Percentiles rank a stretch among this genome's conserved stretches.
Evolutionary conservation across 2,113 vertebrate genomes (phyloP).

Genomic region (Myrmecophaga tridactyla): DNA sequence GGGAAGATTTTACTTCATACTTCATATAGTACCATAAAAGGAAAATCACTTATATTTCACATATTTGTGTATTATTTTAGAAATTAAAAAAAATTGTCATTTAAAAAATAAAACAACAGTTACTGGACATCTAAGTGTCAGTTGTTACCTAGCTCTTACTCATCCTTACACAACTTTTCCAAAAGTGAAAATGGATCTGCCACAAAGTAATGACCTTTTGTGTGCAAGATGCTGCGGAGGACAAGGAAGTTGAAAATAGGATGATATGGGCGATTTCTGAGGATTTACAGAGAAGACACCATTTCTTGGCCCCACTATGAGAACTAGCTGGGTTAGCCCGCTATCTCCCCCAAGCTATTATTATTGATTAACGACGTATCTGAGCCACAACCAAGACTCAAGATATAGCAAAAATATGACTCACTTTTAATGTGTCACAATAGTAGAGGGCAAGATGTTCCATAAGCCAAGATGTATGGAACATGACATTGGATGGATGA

Average conservation of each 20-base stretch:
- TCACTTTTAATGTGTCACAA: not conserved
- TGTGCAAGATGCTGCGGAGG: no score
- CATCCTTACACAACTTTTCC: not conserved
- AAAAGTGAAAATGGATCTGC: not conserved
- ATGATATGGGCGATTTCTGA: not conserved
- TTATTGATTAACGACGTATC: not conserved
- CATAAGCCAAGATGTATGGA: no score
- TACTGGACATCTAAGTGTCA: not conserved
- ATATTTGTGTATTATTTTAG: not conserved
- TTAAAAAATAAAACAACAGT: not conserved
- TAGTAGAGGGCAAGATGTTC: not conserved
- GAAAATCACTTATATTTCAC: not conserved
- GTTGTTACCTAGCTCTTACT: no score
- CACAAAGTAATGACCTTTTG: rapidly evolving
- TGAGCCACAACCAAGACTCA: not conserved
- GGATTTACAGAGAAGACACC: not conserved
- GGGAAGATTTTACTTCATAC: not conserved
- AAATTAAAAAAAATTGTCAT: not conserved
- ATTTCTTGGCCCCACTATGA: not conserved
- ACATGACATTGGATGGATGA: not conserved
- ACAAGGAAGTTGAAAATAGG: not conserved
- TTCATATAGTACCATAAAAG: not conserved
- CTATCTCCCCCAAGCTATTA: not conserved
- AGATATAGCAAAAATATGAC: not conserved
- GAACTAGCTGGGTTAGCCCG: not conserved